Evolutionary conservation across 1,140 invertebrate species (phyloP), one percentile per base, ranked within the genome.

Genomic region (Drosophila neocordata): DNA sequence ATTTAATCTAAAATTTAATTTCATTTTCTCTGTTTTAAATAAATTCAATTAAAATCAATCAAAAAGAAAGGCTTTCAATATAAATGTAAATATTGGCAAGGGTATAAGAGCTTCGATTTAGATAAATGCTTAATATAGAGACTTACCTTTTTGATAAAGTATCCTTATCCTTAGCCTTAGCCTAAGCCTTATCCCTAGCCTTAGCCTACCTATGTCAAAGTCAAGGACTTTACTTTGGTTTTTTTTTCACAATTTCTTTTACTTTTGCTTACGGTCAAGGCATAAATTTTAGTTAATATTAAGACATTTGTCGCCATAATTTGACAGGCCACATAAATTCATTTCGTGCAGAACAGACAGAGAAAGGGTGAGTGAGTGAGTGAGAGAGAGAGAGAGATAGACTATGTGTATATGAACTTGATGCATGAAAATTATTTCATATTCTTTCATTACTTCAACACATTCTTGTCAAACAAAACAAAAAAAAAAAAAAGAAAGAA

Each of bases 401-500:
- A 44, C 4, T 31, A 31, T 6, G 27, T 31, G 27, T 31, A 48
- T 56, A 57, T 85, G 77, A 85, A 85, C 82, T 85, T 85, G 81
- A 74, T 74, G 74, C 77, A 70, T 79, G 77, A 77, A 70, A 69
- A 37, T 69, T 20, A 59, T 67, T 67, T 61, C 24, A 61, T 41
- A 71, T 65, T 67, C 51, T 85, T 87, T 87, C 82, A 85, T 87
- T 85, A 87, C 75, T 78, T 85, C 67, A 67, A 69, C 73, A 62
- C 58, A 38, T 58, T 59, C 55, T 56, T 76, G 80, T 77, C 77
- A 81, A 71, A 84, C 72, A 79, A 65, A 68, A 57, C 56, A 24
- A 27, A 18, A 51, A 48, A 41, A 64, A 41, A 62, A 24, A 4
- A 2, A n/a, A n/a, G n/a, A n/a, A n/a, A n/a, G n/a, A n/a, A n/a